A percentile compares a stretch with the other conserved stretches of the same genome.
These are phyloP conservation scores for Drosophila sp. DNA, from an alignment of 1,140 invertebrate species.

Conservation along the genomic window DNA sequence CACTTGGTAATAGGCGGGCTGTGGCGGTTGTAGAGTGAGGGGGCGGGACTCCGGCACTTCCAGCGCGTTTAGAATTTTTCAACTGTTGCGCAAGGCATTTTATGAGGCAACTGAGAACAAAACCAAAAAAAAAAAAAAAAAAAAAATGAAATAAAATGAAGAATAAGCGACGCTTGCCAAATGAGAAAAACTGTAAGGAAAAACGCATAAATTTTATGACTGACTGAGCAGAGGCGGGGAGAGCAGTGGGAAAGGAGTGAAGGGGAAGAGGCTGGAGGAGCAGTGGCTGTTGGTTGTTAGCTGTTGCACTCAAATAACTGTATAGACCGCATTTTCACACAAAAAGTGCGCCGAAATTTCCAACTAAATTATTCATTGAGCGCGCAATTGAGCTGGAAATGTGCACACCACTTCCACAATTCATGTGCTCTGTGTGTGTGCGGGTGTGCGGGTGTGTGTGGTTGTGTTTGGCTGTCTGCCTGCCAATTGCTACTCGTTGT, in stretches of 20 bases:
- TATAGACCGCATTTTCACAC: conserved; percentile 60
- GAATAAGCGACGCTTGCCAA: conserved; percentile 23
- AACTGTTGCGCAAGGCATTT: conserved; percentile 65
- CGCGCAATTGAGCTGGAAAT: conserved; percentile 79
- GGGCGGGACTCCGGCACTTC: conserved; percentile 32
- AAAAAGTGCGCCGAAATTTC: conserved; percentile 78
- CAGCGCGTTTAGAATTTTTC: conserved; percentile 63
- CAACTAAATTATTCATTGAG: conserved; percentile 79
- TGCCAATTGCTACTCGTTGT: conserved; percentile 15
- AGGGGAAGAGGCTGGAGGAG: conserved; percentile 1
- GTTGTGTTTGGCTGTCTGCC: conserved; percentile 27
- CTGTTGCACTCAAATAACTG: conserved; percentile 50
- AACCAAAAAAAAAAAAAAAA: conserved; percentile 7
- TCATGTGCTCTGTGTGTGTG: neutral
- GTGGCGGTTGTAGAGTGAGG: neutral
- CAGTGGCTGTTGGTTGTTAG: conserved; percentile 27
- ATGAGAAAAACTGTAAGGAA: conserved; percentile 54
- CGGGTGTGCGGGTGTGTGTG: conserved; percentile 1
- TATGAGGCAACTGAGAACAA: conserved; percentile 49
- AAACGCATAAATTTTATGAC: conserved; percentile 76
- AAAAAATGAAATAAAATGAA: conserved; percentile 9
- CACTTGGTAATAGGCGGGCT: conserved; percentile 22
- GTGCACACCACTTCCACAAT: conserved; percentile 43
- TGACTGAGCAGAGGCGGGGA: conserved; percentile 46
- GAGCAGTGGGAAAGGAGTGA: neutral